Percentiles rank a stretch among this genome's conserved stretches.
Evolutionary conservation across 2,113 vertebrate species (phyloP).

Genomic region (Phocoena phocoena): DNA sequence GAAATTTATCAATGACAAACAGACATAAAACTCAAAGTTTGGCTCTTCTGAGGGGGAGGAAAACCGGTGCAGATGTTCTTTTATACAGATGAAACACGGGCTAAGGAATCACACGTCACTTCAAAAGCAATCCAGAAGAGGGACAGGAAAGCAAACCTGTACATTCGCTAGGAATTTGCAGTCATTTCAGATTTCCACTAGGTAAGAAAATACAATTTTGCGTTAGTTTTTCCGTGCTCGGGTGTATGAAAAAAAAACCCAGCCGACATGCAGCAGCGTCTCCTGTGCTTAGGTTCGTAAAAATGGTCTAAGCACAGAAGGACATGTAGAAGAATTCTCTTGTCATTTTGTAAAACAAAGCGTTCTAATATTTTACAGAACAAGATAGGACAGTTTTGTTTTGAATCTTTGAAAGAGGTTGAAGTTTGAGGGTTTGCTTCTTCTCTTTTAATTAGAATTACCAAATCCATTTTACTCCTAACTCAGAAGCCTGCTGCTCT

Average conservation of each 20-base stretch:
- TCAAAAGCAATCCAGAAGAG: slow-evolving; percentile 80
- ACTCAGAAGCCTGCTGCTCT: slow-evolving; percentile 89
- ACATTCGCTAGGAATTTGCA: slow-evolving; percentile 84
- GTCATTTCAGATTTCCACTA: slow-evolving; percentile 84
- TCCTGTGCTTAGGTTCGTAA: slow-evolving; percentile 78
- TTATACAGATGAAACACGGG: slow-evolving; percentile 85
- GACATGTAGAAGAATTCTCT: slow-evolving; percentile 78
- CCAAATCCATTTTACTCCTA: slow-evolving; percentile 86
- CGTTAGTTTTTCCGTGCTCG: slow-evolving; percentile 83
- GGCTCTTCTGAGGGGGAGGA: slow-evolving; percentile 85
- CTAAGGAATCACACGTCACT: slow-evolving; percentile 80
- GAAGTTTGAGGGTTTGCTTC: slow-evolving; percentile 73
- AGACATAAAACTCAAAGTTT: slow-evolving; percentile 90
- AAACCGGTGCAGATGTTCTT: slow-evolving; percentile 81
- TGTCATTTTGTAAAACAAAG: slow-evolving; percentile 75
- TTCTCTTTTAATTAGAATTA: slow-evolving; percentile 89
- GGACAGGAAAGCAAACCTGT: slow-evolving; percentile 84
- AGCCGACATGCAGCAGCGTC: slow-evolving; percentile 76
- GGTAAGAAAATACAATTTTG: slow-evolving; percentile 89
- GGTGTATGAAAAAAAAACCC: slow-evolving; percentile 82
- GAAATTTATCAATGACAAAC: slow-evolving; percentile 93
- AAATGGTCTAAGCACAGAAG: slow-evolving; percentile 79
- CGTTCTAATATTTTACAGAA: slow-evolving; percentile 83
- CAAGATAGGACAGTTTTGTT: slow-evolving; percentile 87
- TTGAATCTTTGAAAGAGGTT: slow-evolving; percentile 77